Conservation (phyloP, 2,797 vertebrate genomes). For the Capromys pilorides region DNA sequence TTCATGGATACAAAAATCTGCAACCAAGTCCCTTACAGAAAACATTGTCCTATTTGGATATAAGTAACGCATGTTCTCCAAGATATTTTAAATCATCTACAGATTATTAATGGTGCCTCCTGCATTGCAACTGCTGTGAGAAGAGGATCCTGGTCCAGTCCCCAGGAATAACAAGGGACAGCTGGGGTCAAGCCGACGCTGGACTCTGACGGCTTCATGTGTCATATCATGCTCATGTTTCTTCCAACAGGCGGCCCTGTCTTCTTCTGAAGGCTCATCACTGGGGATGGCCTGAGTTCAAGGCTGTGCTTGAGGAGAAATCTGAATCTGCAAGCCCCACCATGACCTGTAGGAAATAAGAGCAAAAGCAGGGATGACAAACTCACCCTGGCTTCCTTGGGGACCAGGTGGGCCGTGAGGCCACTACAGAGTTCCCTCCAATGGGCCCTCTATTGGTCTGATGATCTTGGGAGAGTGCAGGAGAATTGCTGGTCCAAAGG, state of each 20-base stretch:
- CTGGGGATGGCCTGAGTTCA: neutral
- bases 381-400: fast-evolving
- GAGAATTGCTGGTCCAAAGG: neutral
- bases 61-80: neutral
- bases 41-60: neutral
- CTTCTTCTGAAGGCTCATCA: neutral
- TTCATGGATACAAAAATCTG: neutral
- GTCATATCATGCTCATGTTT: fast-evolving
- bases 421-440: neutral
- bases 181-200: neutral
- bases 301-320: neutral
- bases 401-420: neutral
- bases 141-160: too few species aligned
- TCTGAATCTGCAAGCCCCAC: neutral
- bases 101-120: neutral
- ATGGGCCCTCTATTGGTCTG: neutral
- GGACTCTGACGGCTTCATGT: neutral
- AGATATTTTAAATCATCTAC: neutral
- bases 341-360: neutral
- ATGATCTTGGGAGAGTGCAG: neutral
- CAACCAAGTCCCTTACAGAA: neutral
- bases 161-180: neutral
- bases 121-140: neutral
- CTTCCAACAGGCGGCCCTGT: neutral
- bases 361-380: neutral